Conservation (phyloP, 64 coral and sea anemone species). For the Platygyra sinensis region DNA sequence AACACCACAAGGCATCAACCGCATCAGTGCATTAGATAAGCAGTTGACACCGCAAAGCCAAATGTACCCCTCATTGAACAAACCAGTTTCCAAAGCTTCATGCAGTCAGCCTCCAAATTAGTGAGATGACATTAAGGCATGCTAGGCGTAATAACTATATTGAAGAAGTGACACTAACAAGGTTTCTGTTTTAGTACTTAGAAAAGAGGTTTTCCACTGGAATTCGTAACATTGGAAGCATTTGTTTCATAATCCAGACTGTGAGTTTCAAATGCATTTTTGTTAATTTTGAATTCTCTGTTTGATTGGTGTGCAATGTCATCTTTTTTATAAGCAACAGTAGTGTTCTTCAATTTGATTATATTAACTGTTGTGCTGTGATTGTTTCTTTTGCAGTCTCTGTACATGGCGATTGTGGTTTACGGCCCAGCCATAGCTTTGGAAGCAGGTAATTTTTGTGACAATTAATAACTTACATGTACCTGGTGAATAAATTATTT, state of each 20-base stretch:
- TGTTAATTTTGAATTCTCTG: neutral
- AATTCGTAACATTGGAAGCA: conserved; percentile 74
- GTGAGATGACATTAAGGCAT: too few relatives aligned
- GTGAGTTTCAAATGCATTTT: conserved; percentile 33
- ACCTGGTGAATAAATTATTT: too few relatives aligned
- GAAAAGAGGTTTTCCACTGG: conserved; percentile 89
- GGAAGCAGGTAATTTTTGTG: conserved; percentile 67
- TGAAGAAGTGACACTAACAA: neutral
- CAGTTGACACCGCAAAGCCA: too few relatives aligned
- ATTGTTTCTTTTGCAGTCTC: conserved; percentile 57
- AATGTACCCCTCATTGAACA: too few relatives aligned
- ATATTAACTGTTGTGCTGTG: neutral
- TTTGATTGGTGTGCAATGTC: too few relatives aligned
- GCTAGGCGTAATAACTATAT: neutral
- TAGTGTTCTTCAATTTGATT: neutral
- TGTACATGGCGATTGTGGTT: conserved; percentile 92
- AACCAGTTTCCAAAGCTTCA: too few relatives aligned
- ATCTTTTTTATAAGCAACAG: neutral
- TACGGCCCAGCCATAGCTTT: conserved; percentile 88
- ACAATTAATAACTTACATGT: neutral
- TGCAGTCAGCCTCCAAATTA: too few relatives aligned
- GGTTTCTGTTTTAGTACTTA: conserved; percentile 72
- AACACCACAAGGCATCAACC: too few relatives aligned
- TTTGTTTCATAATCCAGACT: conserved; percentile 87
- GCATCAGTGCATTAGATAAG: too few relatives aligned